Evolutionary conservation across 2,113 vertebrate genomes (phyloP).

Genomic region (Elephas maximus): DNA sequence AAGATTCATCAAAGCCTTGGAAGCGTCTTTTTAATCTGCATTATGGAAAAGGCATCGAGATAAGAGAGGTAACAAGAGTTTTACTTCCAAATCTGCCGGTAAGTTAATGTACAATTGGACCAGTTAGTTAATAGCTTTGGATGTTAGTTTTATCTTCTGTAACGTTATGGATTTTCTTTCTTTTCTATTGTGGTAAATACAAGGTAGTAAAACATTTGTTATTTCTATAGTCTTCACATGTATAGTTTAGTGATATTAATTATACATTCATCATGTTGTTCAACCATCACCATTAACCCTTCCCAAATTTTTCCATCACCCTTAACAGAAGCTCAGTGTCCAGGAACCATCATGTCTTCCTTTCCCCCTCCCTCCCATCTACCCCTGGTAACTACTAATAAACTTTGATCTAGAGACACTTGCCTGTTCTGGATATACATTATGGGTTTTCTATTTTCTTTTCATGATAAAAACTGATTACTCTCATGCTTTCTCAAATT

Average conservation of each 20-base stretch:
- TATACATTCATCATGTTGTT: not conserved
- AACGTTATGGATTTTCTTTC: not conserved
- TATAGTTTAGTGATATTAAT: not conserved
- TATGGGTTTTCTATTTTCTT: not conserved
- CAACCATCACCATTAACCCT: not conserved
- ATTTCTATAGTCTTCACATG: not conserved
- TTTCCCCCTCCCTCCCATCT: not conserved
- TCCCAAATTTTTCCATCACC: not conserved
- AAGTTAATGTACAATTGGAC: not conserved
- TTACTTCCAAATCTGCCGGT: not conserved
- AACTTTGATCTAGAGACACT: not conserved
- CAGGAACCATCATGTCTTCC: not conserved
- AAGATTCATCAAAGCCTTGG: not conserved
- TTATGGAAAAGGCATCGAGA: not conserved
- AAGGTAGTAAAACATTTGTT: not conserved
- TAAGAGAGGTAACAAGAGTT: not conserved
- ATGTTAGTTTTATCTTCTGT: not conserved
- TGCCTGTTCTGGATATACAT: not conserved
- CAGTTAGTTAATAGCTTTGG: not conserved
- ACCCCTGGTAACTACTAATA: not conserved
- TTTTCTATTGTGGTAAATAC: not conserved
- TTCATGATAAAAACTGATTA: not conserved
- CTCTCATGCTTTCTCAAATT: not conserved
- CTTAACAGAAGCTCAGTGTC: not conserved
- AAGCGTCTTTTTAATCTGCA: not conserved